Base-by-base conservation (phyloP, 2,888 invertebrate species). In the Agrotis puta region DNA sequence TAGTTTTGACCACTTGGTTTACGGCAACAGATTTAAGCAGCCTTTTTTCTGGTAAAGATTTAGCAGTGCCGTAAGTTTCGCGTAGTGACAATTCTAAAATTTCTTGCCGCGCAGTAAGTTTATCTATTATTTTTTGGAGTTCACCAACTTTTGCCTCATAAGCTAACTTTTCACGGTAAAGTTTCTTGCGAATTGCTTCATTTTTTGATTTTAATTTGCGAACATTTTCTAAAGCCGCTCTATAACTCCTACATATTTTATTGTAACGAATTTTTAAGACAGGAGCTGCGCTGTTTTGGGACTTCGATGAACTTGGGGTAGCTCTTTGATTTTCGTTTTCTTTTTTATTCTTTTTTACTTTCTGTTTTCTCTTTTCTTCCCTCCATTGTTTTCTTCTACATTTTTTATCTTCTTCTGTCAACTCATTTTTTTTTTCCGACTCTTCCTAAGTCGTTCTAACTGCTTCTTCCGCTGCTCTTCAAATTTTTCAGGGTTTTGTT, bases 111-210 rank as follows among this genome's bases (percentile, higher is more conserved):
- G 47, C 47, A 18, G 47, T 47, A 47, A 47, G 47, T 47, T 47
- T 47, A 47, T 47, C 45, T 16, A 58, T 18, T 39, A 62, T 16
- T 62, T 62, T 53, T 62, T 68, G 68, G 24, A 51, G 67, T 53
- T 51, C 39, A 59, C 18, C 39, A 22, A 53, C 53, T 58, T 67
- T 67, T 59, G 33, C 54, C 54, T 54, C 54, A 64, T 64, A 45
- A 54, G 45, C 24, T 16, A 64, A 54, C 64, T 54, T 64, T 64
- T 54, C 16, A 53, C 64, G 53, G 22, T 64, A 56, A 64, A 64
- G 64, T 64, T 64, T 53, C 64, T 64, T 64, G 47, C 64, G 64
- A 64, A 54, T 64, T 54, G 64, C 54, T 56, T 53, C 64, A 53
- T 64, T 64, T 64, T 64, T 64, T 64, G 48, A 43, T 64, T 64